phyloP scores from a whole-genome alignment of 2,888 invertebrate genomes.

The Drosophila eohydei region DNA sequence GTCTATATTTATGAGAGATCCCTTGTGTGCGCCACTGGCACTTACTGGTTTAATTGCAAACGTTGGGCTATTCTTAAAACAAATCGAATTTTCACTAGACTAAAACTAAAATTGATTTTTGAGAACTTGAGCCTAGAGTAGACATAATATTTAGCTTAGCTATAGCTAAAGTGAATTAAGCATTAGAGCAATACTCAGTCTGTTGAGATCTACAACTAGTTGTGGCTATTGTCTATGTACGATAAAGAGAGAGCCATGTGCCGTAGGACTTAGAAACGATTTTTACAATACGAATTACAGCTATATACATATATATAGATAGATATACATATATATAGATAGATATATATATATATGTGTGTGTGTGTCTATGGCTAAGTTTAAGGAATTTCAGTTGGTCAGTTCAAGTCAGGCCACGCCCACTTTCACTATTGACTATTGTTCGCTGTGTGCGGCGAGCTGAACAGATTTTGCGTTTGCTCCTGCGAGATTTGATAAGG shows the following conservation, averaged over 20 bases:
- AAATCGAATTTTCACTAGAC: conserved; percentile 16
- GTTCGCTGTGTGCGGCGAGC: conserved; percentile 70
- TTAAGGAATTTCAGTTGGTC: conserved; percentile 21
- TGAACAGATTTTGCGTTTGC: conserved; percentile 85
- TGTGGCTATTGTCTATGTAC: conserved; percentile 22
- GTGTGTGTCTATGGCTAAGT: conserved; percentile 9
- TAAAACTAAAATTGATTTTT: conserved; percentile 26
- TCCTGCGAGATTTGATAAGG: conserved; percentile 85
- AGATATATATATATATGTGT: not conserved
- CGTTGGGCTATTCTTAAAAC: conserved; percentile 51
- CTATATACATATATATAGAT: conserved; percentile 5
- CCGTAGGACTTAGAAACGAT: conserved; percentile 18
- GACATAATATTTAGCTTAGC: not conserved
- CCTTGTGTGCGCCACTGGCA: conserved; percentile 61
- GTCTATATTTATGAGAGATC: conserved; percentile 48
- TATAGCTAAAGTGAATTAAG: not conserved
- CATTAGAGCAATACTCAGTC: conserved; percentile 69
- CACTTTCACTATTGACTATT: conserved; percentile 56
- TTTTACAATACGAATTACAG: conserved; percentile 30
- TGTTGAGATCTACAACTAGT: conserved; percentile 78
- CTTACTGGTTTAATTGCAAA: conserved; percentile 64
- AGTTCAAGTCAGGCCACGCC: conserved; percentile 33
- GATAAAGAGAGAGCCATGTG: conserved; percentile 45
- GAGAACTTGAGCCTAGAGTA: conserved; percentile 43
- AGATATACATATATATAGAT: not conserved